Conservation (phyloP, 2,113 vertebrate genomes). For the Ifrita kowaldi region DNA sequence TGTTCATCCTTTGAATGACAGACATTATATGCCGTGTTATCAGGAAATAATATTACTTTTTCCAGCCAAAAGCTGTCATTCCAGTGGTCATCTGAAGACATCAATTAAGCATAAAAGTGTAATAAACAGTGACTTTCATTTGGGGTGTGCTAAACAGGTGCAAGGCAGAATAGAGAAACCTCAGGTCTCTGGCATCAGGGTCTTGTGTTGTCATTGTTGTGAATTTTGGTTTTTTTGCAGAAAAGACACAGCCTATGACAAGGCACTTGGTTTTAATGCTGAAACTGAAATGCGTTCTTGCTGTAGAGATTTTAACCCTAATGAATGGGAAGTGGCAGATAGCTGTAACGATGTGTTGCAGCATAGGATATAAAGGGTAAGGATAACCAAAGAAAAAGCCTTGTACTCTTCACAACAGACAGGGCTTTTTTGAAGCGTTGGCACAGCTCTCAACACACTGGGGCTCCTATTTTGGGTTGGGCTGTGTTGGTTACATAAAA, state of each 20-base stretch:
- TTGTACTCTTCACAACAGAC: not conserved
- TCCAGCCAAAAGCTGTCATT: not conserved
- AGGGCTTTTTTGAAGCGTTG: not conserved
- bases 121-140: not conserved
- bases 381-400: not conserved
- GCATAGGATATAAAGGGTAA: not conserved
- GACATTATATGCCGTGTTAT: not conserved
- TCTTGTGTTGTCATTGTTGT: not conserved
- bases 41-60: not conserved
- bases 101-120: not conserved
- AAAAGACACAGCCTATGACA: not conserved
- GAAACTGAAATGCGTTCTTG: not conserved
- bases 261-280: not conserved
- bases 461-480: not conserved
- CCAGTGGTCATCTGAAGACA: not conserved
- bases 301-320: not conserved
- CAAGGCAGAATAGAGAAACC: not conserved
- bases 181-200: not conserved
- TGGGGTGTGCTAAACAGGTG: not conserved
- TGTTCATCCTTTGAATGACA: conserved; percentile 12
- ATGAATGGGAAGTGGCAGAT: not conserved
- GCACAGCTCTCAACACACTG: not conserved
- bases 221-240: not conserved
- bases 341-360: not conserved
- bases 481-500: not conserved